Base-by-base conservation (phyloP, 2,888 invertebrate genomes). In the Mechanitis mazaeus region DNA sequence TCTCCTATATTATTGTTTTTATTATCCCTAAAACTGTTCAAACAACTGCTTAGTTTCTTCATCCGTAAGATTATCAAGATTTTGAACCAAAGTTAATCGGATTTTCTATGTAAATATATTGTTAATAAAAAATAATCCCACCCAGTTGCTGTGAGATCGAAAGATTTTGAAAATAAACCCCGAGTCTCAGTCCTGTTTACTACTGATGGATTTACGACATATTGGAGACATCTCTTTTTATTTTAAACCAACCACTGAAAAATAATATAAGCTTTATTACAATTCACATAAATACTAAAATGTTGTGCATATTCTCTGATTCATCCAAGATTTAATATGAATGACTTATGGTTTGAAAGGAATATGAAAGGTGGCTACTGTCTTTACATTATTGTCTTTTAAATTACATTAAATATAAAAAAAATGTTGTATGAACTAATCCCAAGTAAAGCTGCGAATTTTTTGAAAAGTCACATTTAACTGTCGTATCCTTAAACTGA, bases 21-120 rank as follows among this genome's bases (percentile, higher is more conserved):
- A 72, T 75, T 71, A 73, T 77, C 74, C 74, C 71, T 75, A 78
- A 79, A 80, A 69, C 58, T 64, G 55, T 73, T 73, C 72, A 77
- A 79, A 77, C 76, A 79, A 77, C 60, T 58, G 60, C 53, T 33
- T 58, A 56, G 38, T 56, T 50, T 31, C 57, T 60, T 80, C 72
- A 73, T 70, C 69, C 71, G 67, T 65, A 69, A 79, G 75, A 79
- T 80, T 76, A 81, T 75, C 72, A 75, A 75, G 72, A 73, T 58
- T 57, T 64, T 57, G 59, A 76, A 82, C 75, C 74, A 75, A 77
- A 80, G 79, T 75, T 85, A 86, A 86, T 84, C 83, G 81, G 82
- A 85, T 86, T 85, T 82, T 75, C 79, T 78, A 77, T 81, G 80
- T 83, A 79, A 81, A 78, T 74, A 76, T 80, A 79, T 84, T 85